Conservation (phyloP, 2,113 vertebrate genomes). For the Lasiurus borealis region DNA sequence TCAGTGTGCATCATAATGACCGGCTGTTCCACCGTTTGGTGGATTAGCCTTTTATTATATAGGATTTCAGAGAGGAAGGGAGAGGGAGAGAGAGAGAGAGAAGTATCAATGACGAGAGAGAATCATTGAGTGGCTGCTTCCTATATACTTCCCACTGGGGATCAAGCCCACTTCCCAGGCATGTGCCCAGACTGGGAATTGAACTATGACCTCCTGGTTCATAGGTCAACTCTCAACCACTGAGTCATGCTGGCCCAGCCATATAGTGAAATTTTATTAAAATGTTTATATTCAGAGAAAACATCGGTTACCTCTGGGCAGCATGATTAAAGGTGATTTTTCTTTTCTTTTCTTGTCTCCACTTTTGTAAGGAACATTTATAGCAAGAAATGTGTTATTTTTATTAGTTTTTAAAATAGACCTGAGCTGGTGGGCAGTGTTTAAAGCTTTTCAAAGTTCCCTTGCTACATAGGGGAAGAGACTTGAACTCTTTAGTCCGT, state of each 20-base stretch:
- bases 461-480: background rate
- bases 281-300: background rate
- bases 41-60: no score
- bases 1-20: no score
- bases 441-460: background rate
- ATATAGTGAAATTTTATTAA: background rate
- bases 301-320: background rate
- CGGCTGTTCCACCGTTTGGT: no score
- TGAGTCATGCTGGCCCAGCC: background rate
- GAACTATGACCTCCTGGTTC: no score
- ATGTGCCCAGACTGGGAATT: no score
- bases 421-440: background rate
- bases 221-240: no score
- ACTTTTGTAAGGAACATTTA: background rate
- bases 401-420: background rate
- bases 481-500: background rate
- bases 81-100: no score
- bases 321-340: conserved; percentile 49
- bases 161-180: no score
- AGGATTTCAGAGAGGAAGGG: no score
- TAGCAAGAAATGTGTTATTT: conserved; percentile 17
- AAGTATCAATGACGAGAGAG: no score
- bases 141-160: no score
- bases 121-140: no score
- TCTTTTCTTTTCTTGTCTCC: conserved; percentile 10